Conservation (phyloP, 1,140 invertebrate genomes). For the Venturia canescens region DNA sequence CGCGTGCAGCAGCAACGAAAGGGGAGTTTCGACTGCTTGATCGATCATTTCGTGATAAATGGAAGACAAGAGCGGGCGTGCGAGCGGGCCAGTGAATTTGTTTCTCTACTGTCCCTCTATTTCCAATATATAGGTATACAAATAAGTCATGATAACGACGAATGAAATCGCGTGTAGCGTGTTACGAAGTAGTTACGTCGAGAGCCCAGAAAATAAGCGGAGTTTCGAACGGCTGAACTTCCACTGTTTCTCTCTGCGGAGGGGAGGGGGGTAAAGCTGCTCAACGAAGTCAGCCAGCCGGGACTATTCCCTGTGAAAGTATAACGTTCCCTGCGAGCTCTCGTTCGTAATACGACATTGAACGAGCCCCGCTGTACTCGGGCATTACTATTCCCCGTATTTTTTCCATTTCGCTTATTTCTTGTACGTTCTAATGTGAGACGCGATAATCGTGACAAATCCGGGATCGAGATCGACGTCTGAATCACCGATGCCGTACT, state of each 20-base stretch:
- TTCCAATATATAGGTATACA: neutral
- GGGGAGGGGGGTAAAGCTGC: neutral
- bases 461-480: neutral
- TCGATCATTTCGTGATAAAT: constrained; percentile 36
- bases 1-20: neutral
- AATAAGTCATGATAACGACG: constrained; percentile 8
- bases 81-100: constrained; percentile 19
- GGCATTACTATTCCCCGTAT: neutral
- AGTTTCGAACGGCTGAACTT: constrained; percentile 45
- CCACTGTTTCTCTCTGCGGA: neutral
- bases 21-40: constrained; percentile 2
- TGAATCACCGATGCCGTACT: no score
- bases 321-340: neutral
- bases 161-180: constrained; percentile 43
- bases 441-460: constrained; percentile 14
- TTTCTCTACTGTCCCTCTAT: neutral
- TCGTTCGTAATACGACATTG: constrained; percentile 31
- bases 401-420: neutral
- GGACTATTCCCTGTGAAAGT: constrained; percentile 41
- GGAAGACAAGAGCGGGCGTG: neutral
- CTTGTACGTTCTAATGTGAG: neutral
- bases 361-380: constrained; percentile 1
- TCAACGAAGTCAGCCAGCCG: constrained; percentile 24
- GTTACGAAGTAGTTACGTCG: constrained; percentile 51
- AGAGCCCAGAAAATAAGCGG: constrained; percentile 35